A percentile compares a stretch with the other conserved stretches of the same genome.
These are phyloP conservation scores for Belonocnema kinseyi DNA, from an alignment of 1,140 invertebrate species.

Conservation along the genomic window DNA sequence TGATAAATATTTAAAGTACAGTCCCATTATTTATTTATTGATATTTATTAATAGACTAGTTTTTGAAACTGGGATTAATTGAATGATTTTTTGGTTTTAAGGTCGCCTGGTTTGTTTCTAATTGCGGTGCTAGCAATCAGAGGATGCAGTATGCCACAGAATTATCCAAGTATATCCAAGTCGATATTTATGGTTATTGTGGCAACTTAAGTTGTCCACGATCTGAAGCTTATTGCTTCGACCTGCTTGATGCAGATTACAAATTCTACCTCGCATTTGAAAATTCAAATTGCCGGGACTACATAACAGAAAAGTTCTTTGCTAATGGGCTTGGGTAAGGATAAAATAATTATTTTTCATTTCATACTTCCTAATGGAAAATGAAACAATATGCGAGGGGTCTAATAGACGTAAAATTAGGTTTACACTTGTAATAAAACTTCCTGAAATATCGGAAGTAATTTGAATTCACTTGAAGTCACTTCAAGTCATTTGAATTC, in stretches of 20 bases:
- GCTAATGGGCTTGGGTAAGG: slow-evolving; percentile 91
- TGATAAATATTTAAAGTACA: no score
- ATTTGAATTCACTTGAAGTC: no score
- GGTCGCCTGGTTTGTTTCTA: slow-evolving; percentile 98
- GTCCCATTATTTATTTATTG: no score
- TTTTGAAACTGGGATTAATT: no score
- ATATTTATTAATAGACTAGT: no score
- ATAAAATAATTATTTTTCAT: background rate
- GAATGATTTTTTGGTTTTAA: slow-evolving; percentile 55
- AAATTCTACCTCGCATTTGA: slow-evolving; percentile 87
- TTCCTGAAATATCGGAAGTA: no score
- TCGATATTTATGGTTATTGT: slow-evolving; percentile 86
- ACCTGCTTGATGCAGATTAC: slow-evolving; percentile 85
- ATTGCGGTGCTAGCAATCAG: slow-evolving; percentile 93
- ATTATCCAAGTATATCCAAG: slow-evolving; percentile 81
- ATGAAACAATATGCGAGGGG: no score
- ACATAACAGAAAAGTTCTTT: slow-evolving; percentile 98
- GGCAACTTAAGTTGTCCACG: slow-evolving; percentile 90
- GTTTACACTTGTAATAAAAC: no score
- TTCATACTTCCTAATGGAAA: no score
- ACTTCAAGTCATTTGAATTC: no score
- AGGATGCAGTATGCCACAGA: slow-evolving; percentile 91
- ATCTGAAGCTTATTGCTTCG: slow-evolving; percentile 87
- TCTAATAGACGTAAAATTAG: no score
- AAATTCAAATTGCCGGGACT: slow-evolving; percentile 97